Percentiles rank a stretch among this genome's conserved stretches.
Evolutionary conservation across 64 coral and sea anemone species (phyloP).

Genomic region (Stichodactyla mertensii): DNA sequence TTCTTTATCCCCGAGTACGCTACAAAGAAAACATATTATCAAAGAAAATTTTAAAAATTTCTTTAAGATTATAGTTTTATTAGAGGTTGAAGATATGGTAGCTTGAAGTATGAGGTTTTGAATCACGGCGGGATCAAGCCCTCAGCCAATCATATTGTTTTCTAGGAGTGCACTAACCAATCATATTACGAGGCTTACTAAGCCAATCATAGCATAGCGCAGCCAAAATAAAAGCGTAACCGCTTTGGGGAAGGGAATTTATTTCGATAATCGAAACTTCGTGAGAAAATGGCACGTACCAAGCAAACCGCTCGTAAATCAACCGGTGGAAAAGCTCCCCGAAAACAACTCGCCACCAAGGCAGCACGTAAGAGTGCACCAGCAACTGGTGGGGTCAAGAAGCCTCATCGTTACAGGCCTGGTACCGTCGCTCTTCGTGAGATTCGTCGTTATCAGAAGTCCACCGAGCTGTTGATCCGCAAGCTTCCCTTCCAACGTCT

Average conservation of each 20-base stretch:
- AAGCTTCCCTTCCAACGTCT: no score
- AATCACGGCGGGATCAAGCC: background rate
- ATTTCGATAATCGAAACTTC: background rate
- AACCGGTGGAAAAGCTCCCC: constrained; percentile 14
- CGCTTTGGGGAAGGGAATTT: background rate
- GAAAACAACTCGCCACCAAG: constrained; percentile 20
- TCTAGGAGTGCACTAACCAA: background rate
- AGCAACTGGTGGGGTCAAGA: constrained; percentile 17
- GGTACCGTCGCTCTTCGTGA: no score
- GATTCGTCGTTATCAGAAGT: no score
- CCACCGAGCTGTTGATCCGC: no score
- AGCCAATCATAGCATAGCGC: background rate
- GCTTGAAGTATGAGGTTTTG: background rate
- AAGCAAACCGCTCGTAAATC: constrained; percentile 19
- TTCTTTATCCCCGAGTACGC: background rate
- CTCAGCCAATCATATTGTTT: background rate
- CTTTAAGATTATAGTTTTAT: background rate
- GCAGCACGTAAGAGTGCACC: constrained; percentile 17
- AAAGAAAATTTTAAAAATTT: background rate
- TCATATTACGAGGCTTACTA: background rate
- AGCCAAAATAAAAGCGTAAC: background rate
- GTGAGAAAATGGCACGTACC: background rate
- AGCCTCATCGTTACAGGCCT: no score
- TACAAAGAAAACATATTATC: background rate
- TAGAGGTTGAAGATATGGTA: background rate